phyloP scores from a whole-genome alignment of 2,797 vertebrate genomes.

The Propithecus perrieri region DNA sequence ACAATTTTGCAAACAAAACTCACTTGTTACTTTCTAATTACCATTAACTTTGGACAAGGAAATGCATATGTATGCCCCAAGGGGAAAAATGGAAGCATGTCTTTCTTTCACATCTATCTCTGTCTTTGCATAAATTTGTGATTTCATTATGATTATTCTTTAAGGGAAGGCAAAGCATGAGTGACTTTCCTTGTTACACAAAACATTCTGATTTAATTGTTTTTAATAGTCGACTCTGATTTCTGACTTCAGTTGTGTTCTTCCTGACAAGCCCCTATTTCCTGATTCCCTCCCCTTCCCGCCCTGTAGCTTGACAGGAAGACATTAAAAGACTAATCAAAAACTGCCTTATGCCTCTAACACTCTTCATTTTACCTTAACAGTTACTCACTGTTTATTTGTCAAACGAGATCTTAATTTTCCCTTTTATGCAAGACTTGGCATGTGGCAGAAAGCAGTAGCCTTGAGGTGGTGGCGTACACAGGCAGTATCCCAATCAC shows the following conservation, averaged over 20 bases:
- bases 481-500: accelerated
- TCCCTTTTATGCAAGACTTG: background rate
- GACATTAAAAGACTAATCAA: slow-evolving; percentile 39
- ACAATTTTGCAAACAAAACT: slow-evolving; percentile 53
- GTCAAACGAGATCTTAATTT: slow-evolving; percentile 41
- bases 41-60: slow-evolving; percentile 20
- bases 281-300: background rate
- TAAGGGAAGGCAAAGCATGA: slow-evolving; percentile 31
- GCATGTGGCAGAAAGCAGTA: background rate
- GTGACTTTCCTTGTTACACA: slow-evolving; percentile 46
- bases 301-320: slow-evolving; percentile 22
- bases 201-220: slow-evolving; percentile 54
- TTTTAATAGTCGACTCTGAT: slow-evolving; percentile 56
- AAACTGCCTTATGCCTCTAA: background rate
- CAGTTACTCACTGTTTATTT: slow-evolving; percentile 17
- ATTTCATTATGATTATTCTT: slow-evolving; percentile 56
- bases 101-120: slow-evolving; percentile 27
- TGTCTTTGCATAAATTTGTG: slow-evolving; percentile 11
- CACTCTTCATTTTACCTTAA: slow-evolving; percentile 8
- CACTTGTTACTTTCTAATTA: background rate
- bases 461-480: background rate
- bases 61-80: slow-evolving; percentile 7
- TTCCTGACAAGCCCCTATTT: slow-evolving; percentile 55
- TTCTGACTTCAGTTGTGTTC: slow-evolving; percentile 39
- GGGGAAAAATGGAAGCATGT: background rate